Base-by-base conservation (phyloP, 2,888 invertebrate species). In the Oxycera nigricornis region DNA sequence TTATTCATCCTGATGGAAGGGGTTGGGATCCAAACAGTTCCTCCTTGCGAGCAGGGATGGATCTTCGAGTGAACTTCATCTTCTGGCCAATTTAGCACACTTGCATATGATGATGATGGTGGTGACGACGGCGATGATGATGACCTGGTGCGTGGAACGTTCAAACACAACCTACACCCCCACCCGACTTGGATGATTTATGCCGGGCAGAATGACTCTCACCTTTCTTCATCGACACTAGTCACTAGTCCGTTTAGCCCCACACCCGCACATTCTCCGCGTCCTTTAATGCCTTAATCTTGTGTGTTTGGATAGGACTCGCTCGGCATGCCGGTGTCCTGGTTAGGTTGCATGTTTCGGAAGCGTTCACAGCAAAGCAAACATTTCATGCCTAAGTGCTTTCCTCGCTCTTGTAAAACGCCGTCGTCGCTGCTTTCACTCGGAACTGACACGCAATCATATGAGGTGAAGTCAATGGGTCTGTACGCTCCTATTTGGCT, bases 301-400 rank as follows among this genome's bases (percentile, higher is more conserved):
- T 41, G 24, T 39, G n/a, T n/a, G 41, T 65, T 65, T 65, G 65
- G 65, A 35, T 41, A 65, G 65, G 41, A 65, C 41, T 31, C 65
- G 14, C 2, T 11, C 39, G 41, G 6, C 9, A 28, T 65, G 14
- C 39, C 41, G 26, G 65, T 65, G 50, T 68, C 59, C 57, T 35
- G 57, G 39, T n/a, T n/a, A n/a, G n/a, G n/a, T 57, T 75, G 75
- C 73, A 62, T 75, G 75, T 65, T 65, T 57, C 52, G 65, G 73
- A 72, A 61, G 31, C 57, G 65, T 74, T 73, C 73, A 73, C 57
- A 65, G 73, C 28, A 75, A 73, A 75, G 73, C 73, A 75, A 75
- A 74, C 75, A 72, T 75, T 74, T 74, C 73, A 75, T 75, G 72
- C 73, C 65, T 73, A 75, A 75, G 72, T 30, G 41, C 72, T 72